Evolutionary conservation across 2,888 invertebrate species (phyloP), one percentile per base, ranked within the genome.

Genomic region (Thelaira solivaga): DNA sequence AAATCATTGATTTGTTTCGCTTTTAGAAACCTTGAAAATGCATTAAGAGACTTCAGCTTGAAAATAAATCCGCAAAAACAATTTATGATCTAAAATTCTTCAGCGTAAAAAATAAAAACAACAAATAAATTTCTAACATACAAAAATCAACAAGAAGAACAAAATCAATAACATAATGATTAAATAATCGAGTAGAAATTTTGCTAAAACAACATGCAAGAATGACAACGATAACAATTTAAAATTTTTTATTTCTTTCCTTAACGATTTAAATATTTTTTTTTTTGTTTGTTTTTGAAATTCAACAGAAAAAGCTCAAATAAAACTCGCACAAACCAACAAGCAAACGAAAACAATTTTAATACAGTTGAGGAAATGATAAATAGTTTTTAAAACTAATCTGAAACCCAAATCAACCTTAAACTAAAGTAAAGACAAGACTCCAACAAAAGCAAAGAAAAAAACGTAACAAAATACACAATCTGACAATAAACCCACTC

Each of bases 401-500:
- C 78, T 78, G 80, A 69, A 83, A 85, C 85, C 85, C 85, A 85
- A 85, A 85, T 85, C 85, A 85, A 80, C 59, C 74, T 74, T 61
- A 53, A 74, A 74, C 74, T 74, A 74, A 61, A 75, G 53, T 61
- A 67, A 51, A 61, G 51, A 45, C 51, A 62, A 62, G 45, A 41
- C 62, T 61, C 41, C 47, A 49, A 31, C 49, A 64, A 64, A 13
- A 72, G 39, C n/a, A 20, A 53, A 65, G 7, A 16, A 62, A 72
- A 65, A 29, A 67, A 53, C 64, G 45, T 51, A 73, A 61, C 49
- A 43, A 43, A 39, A 53, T 55, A 71, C 45, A 76, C 57, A 67
- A 53, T 49, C 67, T 74, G 74, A 74, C 76, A 77, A 61, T 67
- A 77, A 78, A 78, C 78, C 78, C 78, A 78, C 78, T 78, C 78